phyloP scores from a whole-genome alignment of 1,140 invertebrate genomes.

The Cylas formicarius region DNA sequence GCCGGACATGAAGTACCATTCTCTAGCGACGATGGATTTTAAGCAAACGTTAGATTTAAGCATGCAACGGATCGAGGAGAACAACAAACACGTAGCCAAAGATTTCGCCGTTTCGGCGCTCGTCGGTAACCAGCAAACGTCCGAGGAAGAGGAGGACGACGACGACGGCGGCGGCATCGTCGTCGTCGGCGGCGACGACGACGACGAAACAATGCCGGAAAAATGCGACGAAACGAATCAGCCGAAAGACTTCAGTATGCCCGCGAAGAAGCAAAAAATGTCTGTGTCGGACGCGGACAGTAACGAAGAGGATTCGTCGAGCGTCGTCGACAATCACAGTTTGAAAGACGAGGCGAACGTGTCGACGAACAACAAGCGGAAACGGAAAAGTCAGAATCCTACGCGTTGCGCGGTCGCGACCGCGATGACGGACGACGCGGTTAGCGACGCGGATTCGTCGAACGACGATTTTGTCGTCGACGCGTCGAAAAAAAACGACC shows the following conservation, averaged over 20 bases:
- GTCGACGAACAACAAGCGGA: constrained; percentile 56
- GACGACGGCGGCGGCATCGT: constrained; percentile 58
- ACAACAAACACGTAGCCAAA: constrained; percentile 42
- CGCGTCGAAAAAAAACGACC: constrained; percentile 13
- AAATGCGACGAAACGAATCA: constrained; percentile 46
- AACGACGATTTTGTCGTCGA: constrained; percentile 47
- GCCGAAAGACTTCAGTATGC: constrained; percentile 60
- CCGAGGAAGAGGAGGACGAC: constrained; percentile 46
- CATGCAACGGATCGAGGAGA: constrained; percentile 53
- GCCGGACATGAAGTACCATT: constrained; percentile 59
- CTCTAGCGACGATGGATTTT: constrained; percentile 56
- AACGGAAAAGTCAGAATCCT: constrained; percentile 88
- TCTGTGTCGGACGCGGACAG: constrained; percentile 58
- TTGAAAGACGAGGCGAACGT: constrained; percentile 46
- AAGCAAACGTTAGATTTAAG: constrained; percentile 51
- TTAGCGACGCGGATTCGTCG: constrained; percentile 57
- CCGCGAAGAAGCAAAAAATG: constrained; percentile 52
- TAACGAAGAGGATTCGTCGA: constrained; percentile 66
- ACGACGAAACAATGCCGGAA: constrained; percentile 48
- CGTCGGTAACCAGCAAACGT: constrained; percentile 36
- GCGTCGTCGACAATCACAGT: constrained; percentile 48
- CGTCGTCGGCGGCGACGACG: constrained; percentile 54
- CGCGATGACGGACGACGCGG: constrained; percentile 41
- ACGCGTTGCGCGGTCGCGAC: constrained; percentile 67
- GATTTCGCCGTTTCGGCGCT: constrained; percentile 36